Evolutionary conservation across 92 coral and sea anemone species (phyloP), one percentile per base, ranked within the genome.

Genomic region (Palythoa grandis): DNA sequence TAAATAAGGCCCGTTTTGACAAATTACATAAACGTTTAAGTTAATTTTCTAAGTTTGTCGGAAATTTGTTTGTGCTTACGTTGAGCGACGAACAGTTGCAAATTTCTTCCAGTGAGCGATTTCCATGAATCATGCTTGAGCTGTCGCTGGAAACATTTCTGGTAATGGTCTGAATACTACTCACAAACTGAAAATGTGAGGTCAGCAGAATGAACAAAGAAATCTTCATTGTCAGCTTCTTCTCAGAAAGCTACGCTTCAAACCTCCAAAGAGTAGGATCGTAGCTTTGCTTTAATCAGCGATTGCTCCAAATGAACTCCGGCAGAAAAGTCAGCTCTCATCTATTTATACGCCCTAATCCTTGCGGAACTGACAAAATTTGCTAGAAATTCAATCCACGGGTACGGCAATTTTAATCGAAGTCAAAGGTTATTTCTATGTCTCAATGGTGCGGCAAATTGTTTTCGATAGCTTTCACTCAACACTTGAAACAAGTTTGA

Each of bases 331-430:
- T 19, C 69, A 63, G 25, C 50, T 57, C 53, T 17, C 43, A 68
- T 80, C 17, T 80, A 35, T 80, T 29, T 29, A 68, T 50, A 48
- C 60, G 70, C 60, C 85, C 85, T 50, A 29, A 0, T 25, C 74
- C 74, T 65, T 80, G 74, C 74, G 85, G 85, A 65, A 80, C 85
- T 56, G 85, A 80, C 72, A 76, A 76, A 54, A 76, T 23, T 54
- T 58, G 63, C 53, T 11, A 56, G 82, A 76, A 76, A 80, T 66
- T 80, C 54, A 80, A 80, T 80, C 85, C 85, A 67, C 8, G 35
- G 35, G 35, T 29, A 29, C 35, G 53, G 56, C 43, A 68, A 14
- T 40, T 47, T 43, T 35, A 66, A 80, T 40, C 74, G 47, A 80
- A 80, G 85, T 37, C 85, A 66, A 67, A 80, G 85, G 73, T 80